These are phyloP conservation scores for Alauda arvensis DNA, from an alignment of 2,797 vertebrate genomes.

Conservation along the genomic window DNA sequence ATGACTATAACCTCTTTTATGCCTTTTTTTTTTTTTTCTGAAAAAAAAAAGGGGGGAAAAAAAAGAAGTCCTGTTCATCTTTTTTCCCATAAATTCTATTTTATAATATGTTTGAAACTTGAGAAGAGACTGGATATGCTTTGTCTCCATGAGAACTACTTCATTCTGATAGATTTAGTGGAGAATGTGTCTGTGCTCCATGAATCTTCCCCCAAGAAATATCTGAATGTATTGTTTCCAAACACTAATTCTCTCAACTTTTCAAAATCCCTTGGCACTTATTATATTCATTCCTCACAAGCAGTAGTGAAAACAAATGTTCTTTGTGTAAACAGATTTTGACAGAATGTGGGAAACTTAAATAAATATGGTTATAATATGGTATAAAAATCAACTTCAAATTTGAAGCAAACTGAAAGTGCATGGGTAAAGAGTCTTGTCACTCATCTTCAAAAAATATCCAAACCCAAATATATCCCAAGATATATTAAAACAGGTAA, in stretches of 20 bases:
- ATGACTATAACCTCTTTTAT: neutral
- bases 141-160: slow-evolving; percentile 51
- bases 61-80: neutral
- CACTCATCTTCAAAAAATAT: neutral
- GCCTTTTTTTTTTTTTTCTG: neutral
- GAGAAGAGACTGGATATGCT: slow-evolving; percentile 17
- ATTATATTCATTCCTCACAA: slow-evolving; percentile 57
- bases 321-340: slow-evolving; percentile 65
- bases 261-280: slow-evolving; percentile 56
- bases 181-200: slow-evolving; percentile 50
- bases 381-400: slow-evolving; percentile 41
- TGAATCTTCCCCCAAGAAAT: slow-evolving; percentile 52
- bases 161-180: slow-evolving; percentile 54
- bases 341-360: slow-evolving; percentile 66
- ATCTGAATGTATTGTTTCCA: slow-evolving; percentile 54
- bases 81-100: neutral
- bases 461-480: neutral
- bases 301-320: slow-evolving; percentile 68
- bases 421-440: neutral
- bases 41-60: neutral
- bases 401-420: slow-evolving; percentile 25
- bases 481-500: slow-evolving; percentile 16
- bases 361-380: slow-evolving; percentile 62
- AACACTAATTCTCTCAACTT: slow-evolving; percentile 62
- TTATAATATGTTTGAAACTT: slow-evolving; percentile 30